Base-by-base conservation (phyloP, 2,888 invertebrate species). In the Ochropacha duplaris region DNA sequence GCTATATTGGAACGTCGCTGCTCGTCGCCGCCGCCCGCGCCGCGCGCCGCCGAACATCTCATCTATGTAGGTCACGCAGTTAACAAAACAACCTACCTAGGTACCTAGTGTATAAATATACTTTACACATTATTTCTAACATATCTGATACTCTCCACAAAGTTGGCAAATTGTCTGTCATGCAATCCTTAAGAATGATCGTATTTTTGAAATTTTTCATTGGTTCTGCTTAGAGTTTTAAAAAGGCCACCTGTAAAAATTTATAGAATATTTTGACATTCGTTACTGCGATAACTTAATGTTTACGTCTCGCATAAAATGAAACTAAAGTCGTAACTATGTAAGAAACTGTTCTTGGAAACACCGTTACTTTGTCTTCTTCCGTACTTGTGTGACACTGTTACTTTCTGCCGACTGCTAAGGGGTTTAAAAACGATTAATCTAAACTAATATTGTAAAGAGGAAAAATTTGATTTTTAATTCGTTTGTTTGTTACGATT, bases 351-450 rank as follows among this genome's bases (percentile, higher is more conserved):
- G 65, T 78, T 72, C 68, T 66, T 60, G 60, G 69, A 68, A 71
- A 55, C 52, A 73, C 81, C 75, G 78, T 81, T 80, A 79, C 60
- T 55, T 68, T 74, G 71, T 76, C 69, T 74, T 65, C 66, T 71
- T 72, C 65, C 68, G 65, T 66, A 69, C 57, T 65, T 55, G 55
- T 64, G 64, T 58, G 68, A 73, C 76, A 75, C 78, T 78, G 72
- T 76, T 76, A 67, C 64, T 77, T 73, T 79, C 73, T 60, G 72
- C 5, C 24, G 2, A 24, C 24, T 5, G n/a, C n/a, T n/a, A n/a
- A n/a, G n/a, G n/a, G n/a, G n/a, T n/a, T n/a, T n/a, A 24, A 24
- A 24, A 5, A 24, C 24, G 24, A 24, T 24, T 5, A 24, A 24
- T n/a, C n/a, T n/a, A n/a, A n/a, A n/a, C n/a, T n/a, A n/a, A n/a